Conservation (phyloP, 2,113 vertebrate species). For the Larimichthys polyactis region DNA sequence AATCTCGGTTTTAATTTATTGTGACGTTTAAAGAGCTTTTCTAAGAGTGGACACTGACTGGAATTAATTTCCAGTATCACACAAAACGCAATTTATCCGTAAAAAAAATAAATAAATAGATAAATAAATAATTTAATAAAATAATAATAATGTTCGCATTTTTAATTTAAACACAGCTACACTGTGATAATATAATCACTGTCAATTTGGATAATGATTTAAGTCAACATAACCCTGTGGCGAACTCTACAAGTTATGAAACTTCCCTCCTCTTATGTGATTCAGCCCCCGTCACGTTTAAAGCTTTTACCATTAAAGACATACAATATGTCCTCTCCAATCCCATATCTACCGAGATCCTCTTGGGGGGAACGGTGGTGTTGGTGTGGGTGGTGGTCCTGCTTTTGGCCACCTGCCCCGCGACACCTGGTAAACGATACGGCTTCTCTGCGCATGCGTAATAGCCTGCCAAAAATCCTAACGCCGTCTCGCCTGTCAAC, state of each 20-base stretch:
- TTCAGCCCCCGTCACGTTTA: background rate
- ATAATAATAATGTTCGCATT: background rate
- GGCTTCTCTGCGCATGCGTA: slow-evolving; percentile 78
- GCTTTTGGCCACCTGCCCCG: slow-evolving; percentile 83
- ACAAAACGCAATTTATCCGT: background rate
- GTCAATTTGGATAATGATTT: background rate
- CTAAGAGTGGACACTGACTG: background rate
- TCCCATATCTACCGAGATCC: slow-evolving; percentile 23
- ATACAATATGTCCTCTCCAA: slow-evolving; percentile 25
- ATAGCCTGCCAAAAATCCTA: slow-evolving; percentile 72
- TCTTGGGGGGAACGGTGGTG: background rate
- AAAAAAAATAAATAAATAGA: background rate
- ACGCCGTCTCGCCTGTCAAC: slow-evolving; percentile 67
- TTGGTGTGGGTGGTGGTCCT: slow-evolving; percentile 21
- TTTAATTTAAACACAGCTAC: background rate
- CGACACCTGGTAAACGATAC: slow-evolving; percentile 88
- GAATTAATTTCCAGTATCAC: background rate
- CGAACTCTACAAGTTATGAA: background rate
- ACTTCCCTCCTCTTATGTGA: slow-evolving; percentile 14
- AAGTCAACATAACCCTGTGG: background rate
- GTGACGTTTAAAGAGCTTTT: background rate
- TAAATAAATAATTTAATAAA: background rate
- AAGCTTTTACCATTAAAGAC: background rate
- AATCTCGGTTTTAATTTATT: slow-evolving; percentile 4
- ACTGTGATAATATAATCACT: background rate